Conservation (phyloP, 2,113 vertebrate genomes). For the Lasiurus borealis region DNA sequence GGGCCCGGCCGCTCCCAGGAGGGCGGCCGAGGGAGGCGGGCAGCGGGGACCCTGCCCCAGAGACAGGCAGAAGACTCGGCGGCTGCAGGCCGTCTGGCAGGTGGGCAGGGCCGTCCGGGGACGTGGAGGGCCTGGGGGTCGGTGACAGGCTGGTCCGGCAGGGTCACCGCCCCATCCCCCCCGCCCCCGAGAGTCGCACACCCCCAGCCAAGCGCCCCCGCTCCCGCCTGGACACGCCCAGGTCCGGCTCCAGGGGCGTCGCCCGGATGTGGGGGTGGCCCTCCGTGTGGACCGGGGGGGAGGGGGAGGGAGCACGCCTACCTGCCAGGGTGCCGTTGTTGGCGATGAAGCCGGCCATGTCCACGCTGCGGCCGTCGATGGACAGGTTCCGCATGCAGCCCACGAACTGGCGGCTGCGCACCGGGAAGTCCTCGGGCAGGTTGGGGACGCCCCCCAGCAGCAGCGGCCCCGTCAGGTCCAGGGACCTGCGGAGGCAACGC, state of each 20-base stretch:
- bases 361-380: slow-evolving; percentile 92
- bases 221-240: fast-evolving
- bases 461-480: slow-evolving; percentile 96
- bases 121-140: fast-evolving
- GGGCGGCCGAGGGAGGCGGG: not conserved
- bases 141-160: fast-evolving
- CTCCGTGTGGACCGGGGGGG: fast-evolving
- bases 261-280: no score
- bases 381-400: slow-evolving; percentile 98
- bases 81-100: not conserved
- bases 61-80: fast-evolving
- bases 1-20: fast-evolving
- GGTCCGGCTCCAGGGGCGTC: fast-evolving
- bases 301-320: not conserved
- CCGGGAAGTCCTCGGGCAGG: slow-evolving; percentile 96
- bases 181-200: fast-evolving
- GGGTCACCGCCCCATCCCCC: no score
- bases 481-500: slow-evolving; percentile 88
- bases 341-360: slow-evolving; percentile 97
- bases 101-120: fast-evolving
- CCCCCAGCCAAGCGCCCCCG: fast-evolving
- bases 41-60: no score
- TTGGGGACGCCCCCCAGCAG: slow-evolving; percentile 96
- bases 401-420: slow-evolving; percentile 95
- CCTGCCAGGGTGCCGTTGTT: slow-evolving; percentile 97